These are phyloP conservation scores for Girardia tigrina DNA, from an alignment of 2,888 invertebrate genomes.

Conservation along the genomic window DNA sequence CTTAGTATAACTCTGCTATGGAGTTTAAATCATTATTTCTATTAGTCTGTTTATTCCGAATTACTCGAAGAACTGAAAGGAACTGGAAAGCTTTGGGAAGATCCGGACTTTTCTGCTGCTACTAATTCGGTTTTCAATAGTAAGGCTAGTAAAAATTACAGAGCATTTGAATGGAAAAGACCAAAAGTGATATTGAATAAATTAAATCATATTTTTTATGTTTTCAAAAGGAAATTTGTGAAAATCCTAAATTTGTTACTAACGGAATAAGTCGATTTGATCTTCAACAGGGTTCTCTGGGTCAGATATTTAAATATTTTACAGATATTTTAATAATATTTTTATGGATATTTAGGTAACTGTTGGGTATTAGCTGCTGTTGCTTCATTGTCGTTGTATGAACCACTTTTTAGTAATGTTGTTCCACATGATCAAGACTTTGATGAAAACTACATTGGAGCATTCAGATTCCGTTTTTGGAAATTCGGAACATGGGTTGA, in stretches of 20 bases:
- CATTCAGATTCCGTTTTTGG: slow-evolving; percentile 81
- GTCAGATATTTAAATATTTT: slow-evolving; percentile 26
- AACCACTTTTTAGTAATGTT: slow-evolving; percentile 73
- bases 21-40: no score
- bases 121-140: background rate
- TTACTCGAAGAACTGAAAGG: slow-evolving; percentile 21
- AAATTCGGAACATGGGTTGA: slow-evolving; percentile 73
- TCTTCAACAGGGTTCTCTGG: slow-evolving; percentile 35
- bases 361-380: slow-evolving; percentile 37
- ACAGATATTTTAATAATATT: background rate
- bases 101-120: slow-evolving; percentile 33
- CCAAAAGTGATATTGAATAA: background rate
- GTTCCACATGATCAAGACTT: slow-evolving; percentile 85
- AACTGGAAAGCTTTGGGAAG: slow-evolving; percentile 32
- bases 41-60: no score
- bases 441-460: slow-evolving; percentile 64
- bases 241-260: slow-evolving; percentile 27
- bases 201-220: background rate
- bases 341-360: slow-evolving; percentile 27
- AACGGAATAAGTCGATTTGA: slow-evolving; percentile 35
- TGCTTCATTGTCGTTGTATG: slow-evolving; percentile 61
- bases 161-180: slow-evolving; percentile 67
- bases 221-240: slow-evolving; percentile 26
- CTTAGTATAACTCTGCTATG: no score
- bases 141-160: slow-evolving; percentile 17